Evolutionary conservation across 1,140 invertebrate genomes (phyloP).

Genomic region (Charaxes varanes): DNA sequence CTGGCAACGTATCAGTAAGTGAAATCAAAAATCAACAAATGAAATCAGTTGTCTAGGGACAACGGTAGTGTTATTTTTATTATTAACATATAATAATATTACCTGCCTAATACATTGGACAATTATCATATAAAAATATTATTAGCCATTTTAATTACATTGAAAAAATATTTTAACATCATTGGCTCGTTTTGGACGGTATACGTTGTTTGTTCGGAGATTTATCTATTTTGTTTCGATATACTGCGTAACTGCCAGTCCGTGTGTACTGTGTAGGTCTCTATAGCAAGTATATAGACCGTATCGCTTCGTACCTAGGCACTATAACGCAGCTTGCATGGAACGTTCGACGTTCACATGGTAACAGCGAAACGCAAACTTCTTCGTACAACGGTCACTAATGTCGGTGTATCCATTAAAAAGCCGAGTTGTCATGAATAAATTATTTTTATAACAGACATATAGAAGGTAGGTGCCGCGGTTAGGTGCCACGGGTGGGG

Average conservation of each 20-base stretch:
- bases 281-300: conserved; percentile 26
- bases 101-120: too few species aligned
- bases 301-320: conserved; percentile 48
- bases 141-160: too few species aligned
- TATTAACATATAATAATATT: too few species aligned
- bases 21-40: too few species aligned
- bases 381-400: conserved; percentile 16
- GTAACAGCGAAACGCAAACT: conserved; percentile 47
- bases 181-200: neutral
- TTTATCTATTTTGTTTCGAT: conserved; percentile 41
- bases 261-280: conserved; percentile 33
- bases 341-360: conserved; percentile 39
- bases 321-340: conserved; percentile 27
- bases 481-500: conserved; percentile 16
- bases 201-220: conserved; percentile 2
- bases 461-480: conserved; percentile 15
- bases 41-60: too few species aligned
- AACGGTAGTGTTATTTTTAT: too few species aligned
- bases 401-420: conserved; percentile 17
- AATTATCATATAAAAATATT: too few species aligned
- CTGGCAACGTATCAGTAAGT: too few species aligned
- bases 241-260: conserved; percentile 35
- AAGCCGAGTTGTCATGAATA: conserved; percentile 23
- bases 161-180: too few species aligned
- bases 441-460: conserved; percentile 23